Conservation (phyloP, 2,797 vertebrate genomes). For the Apogon hyalosoma region DNA sequence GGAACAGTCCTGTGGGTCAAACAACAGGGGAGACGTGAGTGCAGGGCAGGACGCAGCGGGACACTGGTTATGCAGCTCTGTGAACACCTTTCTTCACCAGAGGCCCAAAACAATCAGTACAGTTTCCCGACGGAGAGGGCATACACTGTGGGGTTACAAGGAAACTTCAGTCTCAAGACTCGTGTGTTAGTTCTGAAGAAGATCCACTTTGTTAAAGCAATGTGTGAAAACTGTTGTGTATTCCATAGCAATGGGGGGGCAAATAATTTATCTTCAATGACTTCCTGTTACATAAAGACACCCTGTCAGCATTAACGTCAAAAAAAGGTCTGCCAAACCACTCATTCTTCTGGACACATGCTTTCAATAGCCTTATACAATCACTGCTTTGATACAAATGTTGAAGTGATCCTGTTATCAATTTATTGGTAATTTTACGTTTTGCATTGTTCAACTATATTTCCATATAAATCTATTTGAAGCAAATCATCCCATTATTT, state of each 20-base stretch:
- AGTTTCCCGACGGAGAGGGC: conserved; percentile 22
- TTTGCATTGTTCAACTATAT: conserved; percentile 66
- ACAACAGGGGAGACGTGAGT: conserved; percentile 61
- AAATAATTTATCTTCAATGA: conserved; percentile 35
- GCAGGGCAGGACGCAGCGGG: conserved; percentile 28
- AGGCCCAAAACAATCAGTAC: conserved; percentile 14
- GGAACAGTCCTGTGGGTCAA: conserved; percentile 93
- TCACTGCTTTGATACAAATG: conserved; percentile 64
- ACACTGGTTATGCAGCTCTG: conserved; percentile 19
- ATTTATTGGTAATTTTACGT: conserved; percentile 64
- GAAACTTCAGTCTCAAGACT: neutral
- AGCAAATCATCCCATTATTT: conserved; percentile 42
- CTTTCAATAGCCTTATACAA: conserved; percentile 84
- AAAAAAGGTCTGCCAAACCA: conserved; percentile 43
- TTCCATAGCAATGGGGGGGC: neutral
- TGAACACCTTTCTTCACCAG: conserved; percentile 21
- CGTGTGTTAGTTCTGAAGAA: conserved; percentile 4
- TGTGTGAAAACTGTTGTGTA: neutral
- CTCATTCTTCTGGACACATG: conserved; percentile 68
- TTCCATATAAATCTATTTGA: conserved; percentile 40
- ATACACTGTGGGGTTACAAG: neutral
- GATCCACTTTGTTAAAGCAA: neutral
- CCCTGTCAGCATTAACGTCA: conserved; percentile 31
- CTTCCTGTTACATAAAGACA: conserved; percentile 55
- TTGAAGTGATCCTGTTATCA: conserved; percentile 53